phyloP scores from a whole-genome alignment of 2,113 vertebrate genomes.

The Chaetorhynchus papuensis region DNA sequence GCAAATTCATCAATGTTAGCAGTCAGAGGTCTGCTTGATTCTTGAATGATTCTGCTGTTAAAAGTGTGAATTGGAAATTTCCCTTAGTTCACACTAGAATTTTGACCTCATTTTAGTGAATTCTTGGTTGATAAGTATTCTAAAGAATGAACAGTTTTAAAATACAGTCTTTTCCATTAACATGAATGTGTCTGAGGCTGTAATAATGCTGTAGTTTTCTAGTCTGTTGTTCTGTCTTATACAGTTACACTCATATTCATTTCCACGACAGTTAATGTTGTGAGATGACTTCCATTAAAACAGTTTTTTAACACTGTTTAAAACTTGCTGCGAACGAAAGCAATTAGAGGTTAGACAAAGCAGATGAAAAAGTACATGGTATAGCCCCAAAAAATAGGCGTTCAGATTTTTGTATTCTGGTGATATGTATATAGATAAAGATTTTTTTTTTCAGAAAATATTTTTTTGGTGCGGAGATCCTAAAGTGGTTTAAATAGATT shows the following conservation, averaged over 20 bases:
- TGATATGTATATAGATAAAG: not conserved
- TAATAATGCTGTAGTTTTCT: not conserved
- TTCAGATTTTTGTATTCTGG: not conserved
- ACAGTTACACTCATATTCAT: not conserved
- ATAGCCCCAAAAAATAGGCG: not conserved
- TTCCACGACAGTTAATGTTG: not conserved
- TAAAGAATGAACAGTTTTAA: not conserved
- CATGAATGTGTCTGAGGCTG: not conserved
- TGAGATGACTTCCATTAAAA: not conserved
- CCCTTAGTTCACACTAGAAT: not conserved
- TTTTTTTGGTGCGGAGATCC: not conserved
- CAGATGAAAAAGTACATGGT: not conserved
- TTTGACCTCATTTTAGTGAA: not conserved
- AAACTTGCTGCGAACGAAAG: not conserved
- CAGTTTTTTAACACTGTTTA: not conserved
- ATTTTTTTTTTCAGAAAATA: not conserved
- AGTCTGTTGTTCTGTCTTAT: not conserved
- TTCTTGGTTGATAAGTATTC: not conserved
- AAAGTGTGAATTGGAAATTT: not conserved
- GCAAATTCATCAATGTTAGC: not conserved
- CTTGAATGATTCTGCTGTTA: not conserved
- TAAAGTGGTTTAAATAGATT: not conserved
- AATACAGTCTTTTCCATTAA: not conserved
- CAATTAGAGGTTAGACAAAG: not conserved
- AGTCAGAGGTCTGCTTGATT: not conserved